Percentiles rank a stretch among this genome's conserved stretches.
Evolutionary conservation across 2,888 invertebrate genomes (phyloP).

Genomic region (Leptura quadrifasciata): DNA sequence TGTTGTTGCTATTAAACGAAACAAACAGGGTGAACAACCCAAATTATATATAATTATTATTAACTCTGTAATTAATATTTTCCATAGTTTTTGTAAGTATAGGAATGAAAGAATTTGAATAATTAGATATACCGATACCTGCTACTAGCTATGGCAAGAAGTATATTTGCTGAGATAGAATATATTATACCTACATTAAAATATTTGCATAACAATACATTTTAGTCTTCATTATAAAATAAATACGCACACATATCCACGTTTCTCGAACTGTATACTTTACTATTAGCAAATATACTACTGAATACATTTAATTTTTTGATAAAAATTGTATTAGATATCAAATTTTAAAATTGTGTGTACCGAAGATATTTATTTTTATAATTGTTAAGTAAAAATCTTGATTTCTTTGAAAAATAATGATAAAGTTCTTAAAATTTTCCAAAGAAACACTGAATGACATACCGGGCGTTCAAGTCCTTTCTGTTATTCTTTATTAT

Average conservation of each 20-base stretch:
- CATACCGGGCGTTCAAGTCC: neutral
- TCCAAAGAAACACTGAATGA: neutral
- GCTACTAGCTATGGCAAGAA: conserved; percentile 4
- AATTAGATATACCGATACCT: neutral
- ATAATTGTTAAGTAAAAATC: too few relatives aligned
- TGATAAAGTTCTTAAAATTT: too few relatives aligned
- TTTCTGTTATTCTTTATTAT: too few relatives aligned
- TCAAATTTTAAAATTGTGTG: neutral
- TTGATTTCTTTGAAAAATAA: neutral
- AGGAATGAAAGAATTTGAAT: neutral
- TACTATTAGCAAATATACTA: conserved; percentile 3
- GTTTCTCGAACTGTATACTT: neutral
- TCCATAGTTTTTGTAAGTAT: neutral
- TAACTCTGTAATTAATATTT: neutral
- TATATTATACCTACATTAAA: neutral
- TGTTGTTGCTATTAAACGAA: neutral
- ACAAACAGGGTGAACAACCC: neutral
- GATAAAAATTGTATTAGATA: neutral
- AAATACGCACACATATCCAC: conserved; percentile 7
- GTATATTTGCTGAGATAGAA: neutral
- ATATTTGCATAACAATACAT: neutral
- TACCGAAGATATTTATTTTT: too few relatives aligned
- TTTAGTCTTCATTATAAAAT: neutral
- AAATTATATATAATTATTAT: conserved; percentile 1
- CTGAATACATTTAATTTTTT: neutral